Conservation (phyloP, 1,140 invertebrate species). For the Alviniconcha marisindica region DNA sequence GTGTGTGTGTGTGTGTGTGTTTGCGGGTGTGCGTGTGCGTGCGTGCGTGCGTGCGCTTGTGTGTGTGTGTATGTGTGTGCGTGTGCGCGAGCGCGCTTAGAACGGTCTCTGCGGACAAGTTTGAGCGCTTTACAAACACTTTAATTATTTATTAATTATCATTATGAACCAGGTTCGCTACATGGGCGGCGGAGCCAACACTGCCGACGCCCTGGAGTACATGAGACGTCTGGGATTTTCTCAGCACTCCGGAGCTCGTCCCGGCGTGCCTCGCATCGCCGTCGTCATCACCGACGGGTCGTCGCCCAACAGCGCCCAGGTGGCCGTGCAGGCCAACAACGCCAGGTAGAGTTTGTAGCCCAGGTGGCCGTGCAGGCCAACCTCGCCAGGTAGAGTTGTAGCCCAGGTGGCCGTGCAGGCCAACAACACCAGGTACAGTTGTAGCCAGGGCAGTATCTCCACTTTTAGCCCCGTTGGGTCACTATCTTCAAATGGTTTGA, state of each 20-base stretch:
- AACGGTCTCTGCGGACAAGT: too few species aligned
- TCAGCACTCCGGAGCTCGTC: constrained; percentile 53
- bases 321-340: constrained; percentile 39
- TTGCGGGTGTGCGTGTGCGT: too few species aligned
- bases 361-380: constrained; percentile 37
- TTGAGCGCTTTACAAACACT: too few species aligned
- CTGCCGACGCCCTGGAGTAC: constrained; percentile 60
- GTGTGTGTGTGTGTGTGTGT: too few species aligned
- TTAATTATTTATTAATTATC: too few species aligned
- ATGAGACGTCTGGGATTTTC: constrained; percentile 59
- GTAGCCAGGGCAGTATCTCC: too few species aligned
- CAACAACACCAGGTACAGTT: constrained; percentile 38
- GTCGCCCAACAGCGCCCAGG: constrained; percentile 38
- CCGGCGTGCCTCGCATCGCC: constrained; percentile 60
- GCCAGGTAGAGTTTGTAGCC: constrained; percentile 38
- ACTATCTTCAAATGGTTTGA: too few species aligned
- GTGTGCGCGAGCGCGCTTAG: too few species aligned
- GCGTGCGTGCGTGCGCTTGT: too few species aligned
- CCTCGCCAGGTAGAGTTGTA: constrained; percentile 36
- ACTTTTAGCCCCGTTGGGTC: too few species aligned
- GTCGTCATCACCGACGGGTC: constrained; percentile 43
- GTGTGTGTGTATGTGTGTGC: too few species aligned
- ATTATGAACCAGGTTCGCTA: constrained; percentile 56
- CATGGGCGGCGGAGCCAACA: constrained; percentile 65
- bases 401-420: constrained; percentile 37